These are phyloP conservation scores for Hydractinia echinata DNA, from an alignment of 30 jellyfish, hydroid and myxozoan genomes.

Conservation along the genomic window DNA sequence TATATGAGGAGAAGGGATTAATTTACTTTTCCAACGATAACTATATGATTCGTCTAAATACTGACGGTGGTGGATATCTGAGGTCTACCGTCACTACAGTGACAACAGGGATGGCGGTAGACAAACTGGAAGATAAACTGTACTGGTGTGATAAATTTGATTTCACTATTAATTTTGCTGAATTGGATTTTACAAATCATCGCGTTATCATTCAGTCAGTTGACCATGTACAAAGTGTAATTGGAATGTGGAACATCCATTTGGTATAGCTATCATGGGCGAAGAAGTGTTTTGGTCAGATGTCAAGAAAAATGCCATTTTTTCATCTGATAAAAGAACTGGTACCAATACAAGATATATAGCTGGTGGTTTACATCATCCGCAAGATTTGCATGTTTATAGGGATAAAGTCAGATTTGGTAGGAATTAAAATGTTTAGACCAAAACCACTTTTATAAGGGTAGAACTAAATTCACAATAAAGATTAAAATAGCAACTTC, in stretches of 20 bases:
- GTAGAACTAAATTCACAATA: no score
- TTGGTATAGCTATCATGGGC: neutral
- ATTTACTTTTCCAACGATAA: neutral
- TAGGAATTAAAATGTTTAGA: neutral
- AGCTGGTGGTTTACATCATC: slow-evolving; percentile 41
- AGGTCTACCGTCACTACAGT: neutral
- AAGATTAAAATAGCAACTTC: no score
- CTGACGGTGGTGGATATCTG: neutral
- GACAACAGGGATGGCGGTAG: neutral
- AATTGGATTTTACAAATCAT: neutral
- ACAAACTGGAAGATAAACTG: neutral
- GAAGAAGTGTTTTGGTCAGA: neutral
- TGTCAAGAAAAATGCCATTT: neutral
- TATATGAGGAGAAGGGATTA: neutral
- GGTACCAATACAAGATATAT: slow-evolving; percentile 6
- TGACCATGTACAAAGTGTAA: neutral
- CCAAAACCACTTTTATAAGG: no score
- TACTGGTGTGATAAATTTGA: slow-evolving; percentile 5
- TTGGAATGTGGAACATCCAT: no score
- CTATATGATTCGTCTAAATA: neutral
- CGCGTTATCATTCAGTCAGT: neutral
- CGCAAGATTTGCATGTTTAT: slow-evolving; percentile 23
- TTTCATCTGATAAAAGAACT: neutral
- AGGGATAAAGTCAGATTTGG: slow-evolving; percentile 20
- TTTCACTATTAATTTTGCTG: neutral